Evolutionary conservation across 2,797 vertebrate species (phyloP), one percentile per base, ranked within the genome.

Genomic region (Adelosebastes latens): DNA sequence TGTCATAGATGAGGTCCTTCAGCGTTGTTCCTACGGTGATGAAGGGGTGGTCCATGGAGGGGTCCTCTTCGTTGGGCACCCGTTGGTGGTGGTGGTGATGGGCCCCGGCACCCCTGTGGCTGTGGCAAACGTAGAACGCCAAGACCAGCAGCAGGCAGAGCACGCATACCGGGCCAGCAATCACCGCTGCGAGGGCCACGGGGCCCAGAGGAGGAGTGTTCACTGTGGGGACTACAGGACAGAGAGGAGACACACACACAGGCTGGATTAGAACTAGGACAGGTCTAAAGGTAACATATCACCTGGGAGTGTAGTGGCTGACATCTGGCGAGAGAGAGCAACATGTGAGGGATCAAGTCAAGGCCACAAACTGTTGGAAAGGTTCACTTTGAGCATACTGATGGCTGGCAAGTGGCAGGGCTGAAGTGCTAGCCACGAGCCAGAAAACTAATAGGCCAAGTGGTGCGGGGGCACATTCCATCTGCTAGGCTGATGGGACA

Each of bases 1-100:
- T 98, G 93, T 99, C 98, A 22, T 99, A 99, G 95, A 99, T 99
- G 82, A 99, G 96, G 93, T 99, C 98, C 93, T 99, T 99, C 72
- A 99, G 95, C 0, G 98, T 99, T 58, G 98, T 97, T 68, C 98
- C 98, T 76, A 98, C 97, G 0, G 97, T 98, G 92, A 99, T 98
- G 87, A 99, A 99, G 46, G 98, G 98, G 34, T 98, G 98, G 90
- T 99, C 97, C 88, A 99, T 92, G 0, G 96, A 96, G 27, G 98
- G 98, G 88, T 99, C 98, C 88, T 99, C 98, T 91, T 99, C 98
- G 1, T 97, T 99, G 80, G 98, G 98, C 84, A 99, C 98, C 2
- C 98, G 96, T 72, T 99, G 98, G 90, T 99, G 98, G 89, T 92
- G 93, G 73, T 93, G 93, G 9, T 94, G 93, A 66, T 93, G 93